Conservation (phyloP, 2,797 vertebrate species). For the Antennarius maculatus region DNA sequence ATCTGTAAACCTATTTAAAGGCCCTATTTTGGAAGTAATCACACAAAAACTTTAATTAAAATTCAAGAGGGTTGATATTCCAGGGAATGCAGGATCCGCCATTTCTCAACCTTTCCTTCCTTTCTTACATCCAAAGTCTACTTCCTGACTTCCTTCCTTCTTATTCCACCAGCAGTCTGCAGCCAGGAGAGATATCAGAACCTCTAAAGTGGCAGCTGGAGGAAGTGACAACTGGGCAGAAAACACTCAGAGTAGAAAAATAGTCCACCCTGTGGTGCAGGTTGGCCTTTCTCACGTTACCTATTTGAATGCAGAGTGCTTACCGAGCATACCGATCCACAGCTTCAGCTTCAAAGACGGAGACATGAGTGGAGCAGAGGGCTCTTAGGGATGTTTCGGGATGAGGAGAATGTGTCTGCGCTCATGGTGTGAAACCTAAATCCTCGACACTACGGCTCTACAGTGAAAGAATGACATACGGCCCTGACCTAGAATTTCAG, state of each 20-base stretch:
- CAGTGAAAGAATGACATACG: constrained; percentile 52
- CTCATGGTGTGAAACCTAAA: constrained; percentile 68
- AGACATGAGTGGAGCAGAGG: constrained; percentile 41
- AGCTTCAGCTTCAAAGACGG: constrained; percentile 50
- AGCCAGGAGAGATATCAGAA: constrained; percentile 33
- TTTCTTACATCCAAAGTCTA: constrained; percentile 56
- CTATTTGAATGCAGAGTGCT: constrained; percentile 44
- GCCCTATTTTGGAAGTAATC: constrained; percentile 25
- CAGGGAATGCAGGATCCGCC: constrained; percentile 44
- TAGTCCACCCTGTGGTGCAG: constrained; percentile 39
- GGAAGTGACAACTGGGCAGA: constrained; percentile 68
- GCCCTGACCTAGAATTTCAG: constrained; percentile 65
- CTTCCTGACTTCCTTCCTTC: constrained; percentile 62
- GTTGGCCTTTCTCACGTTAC: constrained; percentile 70
- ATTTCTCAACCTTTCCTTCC: constrained; percentile 52
- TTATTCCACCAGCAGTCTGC: constrained; percentile 27
- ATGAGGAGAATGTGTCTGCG: constrained; percentile 24
- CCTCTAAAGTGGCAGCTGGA: constrained; percentile 66
- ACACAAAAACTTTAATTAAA: constrained; percentile 34
- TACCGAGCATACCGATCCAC: constrained; percentile 29
- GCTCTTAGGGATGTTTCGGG: constrained; percentile 41
- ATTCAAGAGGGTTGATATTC: constrained; percentile 11
- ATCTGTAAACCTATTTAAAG: constrained; percentile 31
- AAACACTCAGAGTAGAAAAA: constrained; percentile 50
- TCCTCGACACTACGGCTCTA: constrained; percentile 40